Base-by-base conservation (phyloP, 2,888 invertebrate species). In the Cenopis cana region DNA sequence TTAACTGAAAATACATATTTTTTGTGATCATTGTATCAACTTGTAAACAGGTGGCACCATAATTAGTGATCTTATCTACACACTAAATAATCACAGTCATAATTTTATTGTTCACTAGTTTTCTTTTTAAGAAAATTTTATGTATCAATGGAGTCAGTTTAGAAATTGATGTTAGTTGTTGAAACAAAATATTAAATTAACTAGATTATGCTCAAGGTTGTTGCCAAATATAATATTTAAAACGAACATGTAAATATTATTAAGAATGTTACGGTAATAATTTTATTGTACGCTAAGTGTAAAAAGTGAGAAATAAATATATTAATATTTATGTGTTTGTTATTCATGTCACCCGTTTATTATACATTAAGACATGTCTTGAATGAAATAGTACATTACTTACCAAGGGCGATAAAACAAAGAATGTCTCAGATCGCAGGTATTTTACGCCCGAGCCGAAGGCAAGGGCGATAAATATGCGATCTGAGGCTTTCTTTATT, bases 141-240 rank as follows among this genome's bases (percentile, higher is more conserved):
- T 62, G 33, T 52, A 52, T 69, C 52, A 41, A 59, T 66, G 64
- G 29, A 56, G 17, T 33, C 49, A 67, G 46, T 54, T 56, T 74
- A 72, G 17, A 68, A 72, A 65, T 75, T 68, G 76, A 74, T 76
- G 76, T 75, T 76, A 75, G 75, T 56, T 70, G 76, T 76, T 74
- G 74, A 69, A 69, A 49, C 64, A 69, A 68, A 36, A 64, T 60
- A 72, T 52, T 61, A 20, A 50, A 50, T 50, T 72, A 73, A 72
- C 64, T 79, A 78, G 74, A 75, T 72, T 82, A 84, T 82, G 88
- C 86, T 87, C 87, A 86, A 87, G 79, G 82, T 87, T 87, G 86
- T 89, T 88, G 85, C 82, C 86, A 85, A 87, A 79, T 84, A 76
- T 76, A 75, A 60, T 54, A 65, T 24, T 75, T 77, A 67, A 69